These are phyloP conservation scores for Centruroides vittatus DNA, from an alignment of 1,140 invertebrate species.

Conservation along the genomic window DNA sequence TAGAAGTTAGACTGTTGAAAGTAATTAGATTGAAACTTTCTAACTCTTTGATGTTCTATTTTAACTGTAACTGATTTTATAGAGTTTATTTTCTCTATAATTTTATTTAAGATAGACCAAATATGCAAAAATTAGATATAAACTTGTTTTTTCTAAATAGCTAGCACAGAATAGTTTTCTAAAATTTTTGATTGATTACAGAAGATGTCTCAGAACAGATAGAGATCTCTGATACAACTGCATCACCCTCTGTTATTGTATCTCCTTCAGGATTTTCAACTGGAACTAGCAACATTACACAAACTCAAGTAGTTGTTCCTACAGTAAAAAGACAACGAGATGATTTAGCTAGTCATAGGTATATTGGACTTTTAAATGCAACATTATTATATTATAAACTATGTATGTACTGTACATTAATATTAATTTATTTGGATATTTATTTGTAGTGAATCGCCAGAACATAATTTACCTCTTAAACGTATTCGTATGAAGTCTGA, in stretches of 20 bases:
- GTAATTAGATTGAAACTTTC: no score
- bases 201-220: neutral
- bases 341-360: neutral
- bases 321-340: conserved; percentile 12
- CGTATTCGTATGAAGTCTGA: conserved; percentile 10
- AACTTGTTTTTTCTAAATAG: no score
- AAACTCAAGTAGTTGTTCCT: conserved; percentile 13
- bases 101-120: no score
- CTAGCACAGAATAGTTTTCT: conserved; percentile 21
- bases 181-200: neutral
- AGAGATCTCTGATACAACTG: conserved; percentile 1
- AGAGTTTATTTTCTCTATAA: no score
- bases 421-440: neutral
- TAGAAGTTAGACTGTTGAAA: no score
- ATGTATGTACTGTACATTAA: neutral
- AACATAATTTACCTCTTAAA: neutral
- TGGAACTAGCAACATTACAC: neutral
- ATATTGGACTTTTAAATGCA: neutral
- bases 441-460: neutral
- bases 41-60: no score
- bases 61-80: no score
- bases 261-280: conserved; percentile 3
- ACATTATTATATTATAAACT: neutral
- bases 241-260: conserved; percentile 12
- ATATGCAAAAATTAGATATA: no score